Base-by-base conservation (phyloP, 92 coral and sea anemone species). In the Nematostella vectensis region DNA sequence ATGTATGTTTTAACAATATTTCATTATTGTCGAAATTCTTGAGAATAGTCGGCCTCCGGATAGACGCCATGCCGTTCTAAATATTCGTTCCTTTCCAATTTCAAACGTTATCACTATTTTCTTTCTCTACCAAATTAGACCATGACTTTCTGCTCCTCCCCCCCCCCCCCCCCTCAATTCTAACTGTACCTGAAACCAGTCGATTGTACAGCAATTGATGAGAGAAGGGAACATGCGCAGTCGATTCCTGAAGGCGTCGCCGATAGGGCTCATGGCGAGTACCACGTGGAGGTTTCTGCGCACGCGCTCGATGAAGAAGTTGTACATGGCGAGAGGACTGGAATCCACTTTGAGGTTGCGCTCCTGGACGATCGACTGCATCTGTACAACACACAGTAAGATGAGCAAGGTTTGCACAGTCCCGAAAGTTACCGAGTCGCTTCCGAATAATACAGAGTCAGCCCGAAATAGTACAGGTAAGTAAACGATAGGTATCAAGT, bases 161-260 rank as follows among this genome's bases (percentile, higher is more conserved):
- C n/a, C n/a, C n/a, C n/a, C n/a, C n/a, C n/a, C n/a, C n/a, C n/a
- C n/a, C n/a, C n/a, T n/a, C n/a, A n/a, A n/a, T n/a, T n/a, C n/a
- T n/a, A n/a, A 33, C 15, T 33, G 40, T 42, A 82, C 97, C 95
- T 91, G 98, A 62, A 91, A 91, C 98, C 98, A 91, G 64, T 91
- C 98, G 45, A 91, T 91, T 0, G 98, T 91, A 44, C 98, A 91
- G 68, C 98, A 91, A 72, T 91, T 91, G 56, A 91, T 91, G 21
- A 91, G 78, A 3, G 98, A 91, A 0, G 98, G 98, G 44, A 91
- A 91, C 85, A 77, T 91, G 28, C 98, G 85, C 27, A 91, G 87
- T 36, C 98, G 75, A 72, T 91, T 91, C 13, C 98, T 80, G 37
- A 91, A 91, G 19, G 98, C 84, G 54, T 85, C 96, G 9, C 98